Evolutionary conservation across 2,888 invertebrate species (phyloP).

Genomic region (Orgyia antiqua): DNA sequence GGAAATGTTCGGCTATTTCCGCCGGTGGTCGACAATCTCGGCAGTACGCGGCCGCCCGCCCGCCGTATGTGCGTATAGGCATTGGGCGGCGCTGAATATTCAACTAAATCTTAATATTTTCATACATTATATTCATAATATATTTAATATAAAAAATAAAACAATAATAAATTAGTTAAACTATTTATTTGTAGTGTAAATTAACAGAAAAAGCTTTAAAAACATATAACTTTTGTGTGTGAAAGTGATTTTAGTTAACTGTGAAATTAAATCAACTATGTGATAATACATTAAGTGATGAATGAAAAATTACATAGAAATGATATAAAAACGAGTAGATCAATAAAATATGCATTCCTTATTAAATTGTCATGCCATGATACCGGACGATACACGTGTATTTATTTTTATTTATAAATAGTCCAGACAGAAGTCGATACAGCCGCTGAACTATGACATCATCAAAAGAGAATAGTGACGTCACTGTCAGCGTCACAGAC

Average conservation of each 20-base stretch:
- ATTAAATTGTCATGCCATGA: constrained; percentile 38
- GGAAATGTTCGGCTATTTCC: constrained; percentile 54
- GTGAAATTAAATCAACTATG: constrained; percentile 16
- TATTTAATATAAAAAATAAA: neutral
- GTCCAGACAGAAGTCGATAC: constrained; percentile 39
- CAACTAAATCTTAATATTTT: constrained; percentile 17
- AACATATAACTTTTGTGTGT: constrained; percentile 17
- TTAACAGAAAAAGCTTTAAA: constrained; percentile 24
- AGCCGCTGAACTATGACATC: constrained; percentile 53
- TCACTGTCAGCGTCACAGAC: constrained; percentile 34
- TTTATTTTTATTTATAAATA: constrained; percentile 68
- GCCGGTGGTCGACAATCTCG: constrained; percentile 31
- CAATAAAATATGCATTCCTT: constrained; percentile 57
- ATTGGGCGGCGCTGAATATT: constrained; percentile 46
- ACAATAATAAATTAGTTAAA: constrained; percentile 6
- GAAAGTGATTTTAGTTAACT: constrained; percentile 4
- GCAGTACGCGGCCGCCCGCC: constrained; percentile 64
- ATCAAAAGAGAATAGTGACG: constrained; percentile 53
- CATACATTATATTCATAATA: constrained; percentile 8
- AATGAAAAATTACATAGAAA: constrained; percentile 4
- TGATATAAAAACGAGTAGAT: constrained; percentile 14
- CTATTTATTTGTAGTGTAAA: constrained; percentile 4
- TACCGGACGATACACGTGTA: constrained; percentile 49
- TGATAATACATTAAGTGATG: constrained; percentile 16
- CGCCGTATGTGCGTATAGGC: constrained; percentile 52